Base-by-base conservation (phyloP, 2,797 vertebrate genomes). In the Siniperca scherzeri region DNA sequence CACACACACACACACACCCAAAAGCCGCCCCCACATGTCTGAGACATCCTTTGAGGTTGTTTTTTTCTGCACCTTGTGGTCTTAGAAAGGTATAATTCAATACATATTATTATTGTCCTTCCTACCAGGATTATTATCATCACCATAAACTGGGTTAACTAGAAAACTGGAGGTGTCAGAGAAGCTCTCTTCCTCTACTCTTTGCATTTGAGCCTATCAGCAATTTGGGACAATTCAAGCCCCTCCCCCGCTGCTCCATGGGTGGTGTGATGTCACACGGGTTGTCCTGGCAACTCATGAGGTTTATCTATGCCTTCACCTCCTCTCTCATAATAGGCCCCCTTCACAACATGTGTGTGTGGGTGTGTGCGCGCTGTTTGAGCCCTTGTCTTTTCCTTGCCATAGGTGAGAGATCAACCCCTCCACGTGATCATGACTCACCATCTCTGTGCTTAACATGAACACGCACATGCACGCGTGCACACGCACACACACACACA, bases 231-330 rank as follows among this genome's bases (percentile, higher is more conserved):
- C 69, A 50, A 78, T 27, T 64, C 38, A 86, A 82, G 80, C 60
- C 81, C 91, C 87, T 85, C 93, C 89, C 76, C 80, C 6, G 33
- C 65, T 38, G 69, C 62, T 81, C 65, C 36, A 76, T 10, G 74
- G 82, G 73, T 78, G 74, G 60, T 79, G 85, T 94, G 92, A 93
- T 89, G 91, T 95, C 92, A 93, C 64, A 22, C 14, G 60, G 62
- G 91, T 94, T 91, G 93, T 89, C 93, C 33, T 93, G 88, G 93
- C 89, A 94, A 94, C 94, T 81, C 82, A 67, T 2, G 73, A 83
- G 90, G 86, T 88, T 90, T 88, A 88, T 90, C 86, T 77, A 79
- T 86, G 85, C 65, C 78, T 80, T 86, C 84, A 65, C 76, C 68
- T 59, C 80, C 72, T 82, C 65, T 75, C 80, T 84, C 69, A 82